Evolutionary conservation across 2,797 vertebrate genomes (phyloP), one percentile per base, ranked within the genome.

Genomic region (Rhinoraja longicauda): DNA sequence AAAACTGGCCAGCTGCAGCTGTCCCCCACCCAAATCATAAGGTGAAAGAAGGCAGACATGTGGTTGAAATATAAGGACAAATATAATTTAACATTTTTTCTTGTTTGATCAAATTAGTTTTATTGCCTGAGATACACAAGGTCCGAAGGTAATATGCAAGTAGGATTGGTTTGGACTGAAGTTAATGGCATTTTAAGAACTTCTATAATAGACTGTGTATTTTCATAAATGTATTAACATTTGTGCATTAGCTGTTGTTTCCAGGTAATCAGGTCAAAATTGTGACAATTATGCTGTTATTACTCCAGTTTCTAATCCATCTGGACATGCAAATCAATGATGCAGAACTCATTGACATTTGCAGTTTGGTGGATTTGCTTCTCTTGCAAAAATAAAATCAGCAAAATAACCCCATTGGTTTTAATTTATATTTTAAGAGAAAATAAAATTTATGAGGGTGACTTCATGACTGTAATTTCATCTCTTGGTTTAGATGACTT

Each of bases 401-500:
- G 39, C 3, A 91, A 91, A 53, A 92, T 53, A 29, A 75, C 36
- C 21, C 57, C 26, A 29, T 39, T 53, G 45, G 36, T 29, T 75
- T 72, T 13, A 45, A 92, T 57, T 72, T 73, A n/a, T 92, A 67
- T 75, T 53, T 92, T 57, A 75, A 92, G 36, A 92, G 13, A 45
- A 45, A 79, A 75, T 73, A 73, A 75, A 3, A 75, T 72, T 8
- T 26, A 53, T 53, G 45, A 92, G 70, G 90, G 90, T 92, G 70
- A 92, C 90, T 92, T 92, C 90, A 92, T 73, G 90, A 39, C 70
- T 92, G 90, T 92, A 92, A 92, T 92, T 92, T 92, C 70, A 92
- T 92, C 90, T 73, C 70, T 75, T 39, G 39, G 90, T 19, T 73
- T 53, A n/a, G 90, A 92, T n/a, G 39, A 24, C 36, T 92, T 39